A percentile compares a stretch with the other conserved stretches of the same genome.
Conservation (phyloP, 1,140 invertebrate genomes). For the Drosophila suzukii region DNA sequence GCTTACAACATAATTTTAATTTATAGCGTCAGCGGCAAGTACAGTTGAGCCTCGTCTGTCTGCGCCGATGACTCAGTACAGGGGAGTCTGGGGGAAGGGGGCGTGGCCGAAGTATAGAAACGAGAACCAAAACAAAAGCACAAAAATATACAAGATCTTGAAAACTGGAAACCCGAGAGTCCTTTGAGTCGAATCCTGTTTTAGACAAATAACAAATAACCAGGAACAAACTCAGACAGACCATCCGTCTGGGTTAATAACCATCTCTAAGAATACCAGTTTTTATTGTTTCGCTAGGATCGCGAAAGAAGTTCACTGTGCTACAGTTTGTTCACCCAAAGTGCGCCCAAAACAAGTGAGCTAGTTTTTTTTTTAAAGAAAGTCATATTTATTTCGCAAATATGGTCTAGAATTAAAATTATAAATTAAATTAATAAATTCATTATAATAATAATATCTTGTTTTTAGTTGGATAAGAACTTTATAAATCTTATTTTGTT, state of each 20-base stretch:
- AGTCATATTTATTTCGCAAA: background rate
- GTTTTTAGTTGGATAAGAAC: too few species aligned
- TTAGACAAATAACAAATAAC: conserved; percentile 6
- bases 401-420: too few species aligned
- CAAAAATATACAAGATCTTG: conserved; percentile 56
- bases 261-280: conserved; percentile 15
- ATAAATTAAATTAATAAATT: too few species aligned
- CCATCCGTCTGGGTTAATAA: conserved; percentile 17
- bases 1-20: conserved; percentile 81
- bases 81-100: background rate
- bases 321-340: conserved; percentile 16
- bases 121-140: conserved; percentile 77
- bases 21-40: conserved; percentile 69
- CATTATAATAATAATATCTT: too few species aligned
- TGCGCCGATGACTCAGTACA: conserved; percentile 50
- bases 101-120: conserved; percentile 49
- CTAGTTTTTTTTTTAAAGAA: background rate
- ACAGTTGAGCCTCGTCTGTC: conserved; percentile 69
- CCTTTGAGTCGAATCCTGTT: conserved; percentile 25
- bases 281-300: background rate
- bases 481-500: too few species aligned
- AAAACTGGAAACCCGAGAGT: conserved; percentile 12
- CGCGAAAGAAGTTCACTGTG: conserved; percentile 2
- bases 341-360: conserved; percentile 5
- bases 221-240: conserved; percentile 18